Evolutionary conservation across 2,797 vertebrate species (phyloP).

Genomic region (Tiaroga cobitis): DNA sequence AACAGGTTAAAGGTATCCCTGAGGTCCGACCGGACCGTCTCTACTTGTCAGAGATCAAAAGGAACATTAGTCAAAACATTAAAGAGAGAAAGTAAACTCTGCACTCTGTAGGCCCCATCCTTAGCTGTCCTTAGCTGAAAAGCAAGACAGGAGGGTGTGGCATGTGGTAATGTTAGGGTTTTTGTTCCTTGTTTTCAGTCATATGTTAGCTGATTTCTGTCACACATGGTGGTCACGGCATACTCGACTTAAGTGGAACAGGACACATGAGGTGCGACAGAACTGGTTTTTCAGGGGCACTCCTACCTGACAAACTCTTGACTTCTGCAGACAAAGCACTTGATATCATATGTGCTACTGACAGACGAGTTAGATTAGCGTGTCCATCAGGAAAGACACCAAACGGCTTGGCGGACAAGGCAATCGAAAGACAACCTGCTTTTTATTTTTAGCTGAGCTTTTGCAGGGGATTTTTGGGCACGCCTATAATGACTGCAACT

Average conservation of each 20-base stretch:
- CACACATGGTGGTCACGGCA: constrained; percentile 8
- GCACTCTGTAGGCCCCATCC: background rate
- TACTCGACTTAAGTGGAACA: constrained; percentile 4
- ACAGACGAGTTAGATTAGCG: constrained; percentile 23
- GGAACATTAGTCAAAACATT: background rate
- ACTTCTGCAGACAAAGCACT: constrained; percentile 34
- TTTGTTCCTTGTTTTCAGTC: constrained; percentile 13
- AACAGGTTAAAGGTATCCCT: background rate
- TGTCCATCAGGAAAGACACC: constrained; percentile 35
- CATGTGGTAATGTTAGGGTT: background rate
- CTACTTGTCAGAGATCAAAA: background rate
- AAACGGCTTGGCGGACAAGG: constrained; percentile 27
- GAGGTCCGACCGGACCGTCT: constrained; percentile 14
- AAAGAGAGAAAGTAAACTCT: constrained; percentile 10
- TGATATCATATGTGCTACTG: constrained; percentile 44
- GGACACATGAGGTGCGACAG: background rate
- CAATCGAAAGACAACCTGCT: constrained; percentile 35
- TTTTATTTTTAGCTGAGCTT: constrained; percentile 9
- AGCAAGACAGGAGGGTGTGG: background rate
- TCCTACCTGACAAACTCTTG: constrained; percentile 24
- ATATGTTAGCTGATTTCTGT: background rate
- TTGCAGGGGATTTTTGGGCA: constrained; percentile 26
- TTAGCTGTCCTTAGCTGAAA: constrained; percentile 26
- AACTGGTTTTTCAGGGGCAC: constrained; percentile 50
- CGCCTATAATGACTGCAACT: background rate